Evolutionary conservation across 2,888 invertebrate genomes (phyloP).

Genomic region (Spicauda simplicius): DNA sequence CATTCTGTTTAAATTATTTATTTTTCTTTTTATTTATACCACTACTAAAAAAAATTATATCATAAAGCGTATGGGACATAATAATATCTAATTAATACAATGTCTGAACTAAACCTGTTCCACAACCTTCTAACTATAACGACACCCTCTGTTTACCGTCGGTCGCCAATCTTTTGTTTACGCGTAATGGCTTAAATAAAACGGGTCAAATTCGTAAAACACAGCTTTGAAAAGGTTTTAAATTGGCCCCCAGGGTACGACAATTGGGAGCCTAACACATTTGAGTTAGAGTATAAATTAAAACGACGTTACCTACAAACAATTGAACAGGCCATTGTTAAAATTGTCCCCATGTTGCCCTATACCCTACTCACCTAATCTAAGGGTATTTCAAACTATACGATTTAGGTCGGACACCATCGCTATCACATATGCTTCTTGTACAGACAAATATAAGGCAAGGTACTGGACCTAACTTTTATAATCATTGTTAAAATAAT

Average conservation of each 20-base stretch:
- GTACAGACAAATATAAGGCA: too few relatives aligned
- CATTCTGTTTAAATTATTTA: too few relatives aligned
- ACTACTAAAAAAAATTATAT: too few relatives aligned
- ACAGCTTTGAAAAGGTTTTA: conserved; percentile 68
- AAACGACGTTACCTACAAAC: conserved; percentile 51
- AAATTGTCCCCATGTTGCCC: conserved; percentile 57
- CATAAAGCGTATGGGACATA: not conserved
- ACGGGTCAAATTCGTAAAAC: conserved; percentile 80
- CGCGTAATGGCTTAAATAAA: conserved; percentile 83
- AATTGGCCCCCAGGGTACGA: conserved; percentile 53
- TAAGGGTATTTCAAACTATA: too few relatives aligned
- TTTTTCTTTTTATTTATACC: too few relatives aligned
- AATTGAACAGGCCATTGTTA: conserved; percentile 63
- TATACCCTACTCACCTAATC: conserved; percentile 67
- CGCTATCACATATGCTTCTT: too few relatives aligned
- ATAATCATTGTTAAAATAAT: too few relatives aligned
- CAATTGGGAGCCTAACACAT: conserved; percentile 61
- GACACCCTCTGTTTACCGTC: conserved; percentile 71
- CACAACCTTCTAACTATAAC: conserved; percentile 77
- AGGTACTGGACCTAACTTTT: too few relatives aligned
- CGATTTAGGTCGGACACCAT: too few relatives aligned
- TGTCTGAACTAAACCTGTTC: conserved; percentile 68
- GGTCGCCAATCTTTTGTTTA: conserved; percentile 79
- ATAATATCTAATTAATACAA: conserved; percentile 75
- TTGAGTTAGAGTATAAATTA: conserved; percentile 66